Conservation (phyloP, 2,113 vertebrate species). For the Lampris megalopsis region DNA sequence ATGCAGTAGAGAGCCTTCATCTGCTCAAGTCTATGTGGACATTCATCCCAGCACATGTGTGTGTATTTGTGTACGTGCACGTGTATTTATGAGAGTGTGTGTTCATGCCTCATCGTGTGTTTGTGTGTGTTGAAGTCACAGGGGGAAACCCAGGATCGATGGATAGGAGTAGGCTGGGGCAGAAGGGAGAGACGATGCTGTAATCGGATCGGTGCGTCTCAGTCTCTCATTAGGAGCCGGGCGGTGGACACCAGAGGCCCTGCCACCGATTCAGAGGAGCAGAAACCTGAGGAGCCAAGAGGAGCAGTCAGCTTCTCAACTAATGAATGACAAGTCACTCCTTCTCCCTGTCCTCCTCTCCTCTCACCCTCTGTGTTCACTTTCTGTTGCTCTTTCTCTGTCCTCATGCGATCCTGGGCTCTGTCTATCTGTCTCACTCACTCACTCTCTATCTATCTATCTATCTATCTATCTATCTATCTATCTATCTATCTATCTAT, state of each 20-base stretch:
- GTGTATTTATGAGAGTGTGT: not conserved
- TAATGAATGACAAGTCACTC: constrained; percentile 29
- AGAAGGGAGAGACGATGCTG: constrained; percentile 25
- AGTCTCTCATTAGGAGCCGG: constrained; percentile 66
- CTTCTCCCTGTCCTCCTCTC: constrained; percentile 5
- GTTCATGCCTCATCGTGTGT: not conserved
- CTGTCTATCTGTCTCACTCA: not conserved
- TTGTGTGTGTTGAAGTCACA: constrained; percentile 24
- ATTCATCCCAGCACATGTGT: not conserved
- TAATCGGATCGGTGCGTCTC: constrained; percentile 64
- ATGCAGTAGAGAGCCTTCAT: not conserved
- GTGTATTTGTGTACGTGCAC: not conserved
- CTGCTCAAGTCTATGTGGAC: not conserved
- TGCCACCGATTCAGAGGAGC: constrained; percentile 74
- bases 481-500: not conserved
- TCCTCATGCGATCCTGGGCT: not conserved
- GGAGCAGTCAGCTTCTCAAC: constrained; percentile 35
- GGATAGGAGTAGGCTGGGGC: constrained; percentile 35
- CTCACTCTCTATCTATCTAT: not conserved
- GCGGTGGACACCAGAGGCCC: constrained; percentile 70
- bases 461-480: not conserved
- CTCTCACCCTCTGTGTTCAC: not conserved
- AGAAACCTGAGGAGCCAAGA: constrained; percentile 68
- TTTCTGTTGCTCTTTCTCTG: not conserved
- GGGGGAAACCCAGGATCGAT: constrained; percentile 68